Evolutionary conservation across 1,140 invertebrate species (phyloP).

Genomic region (Hypsibius dujardini): DNA sequence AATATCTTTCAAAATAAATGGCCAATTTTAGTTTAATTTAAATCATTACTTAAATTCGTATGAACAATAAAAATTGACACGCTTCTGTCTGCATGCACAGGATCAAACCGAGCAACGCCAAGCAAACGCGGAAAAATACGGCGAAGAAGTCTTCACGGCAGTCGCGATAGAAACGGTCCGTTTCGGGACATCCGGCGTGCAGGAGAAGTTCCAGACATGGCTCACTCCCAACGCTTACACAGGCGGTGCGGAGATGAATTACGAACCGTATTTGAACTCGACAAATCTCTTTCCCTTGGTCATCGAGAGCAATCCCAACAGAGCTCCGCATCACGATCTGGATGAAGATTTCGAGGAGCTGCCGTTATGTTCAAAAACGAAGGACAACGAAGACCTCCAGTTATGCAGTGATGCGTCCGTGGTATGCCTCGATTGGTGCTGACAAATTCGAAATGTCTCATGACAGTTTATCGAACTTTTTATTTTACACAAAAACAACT

Average conservation of each 20-base stretch:
- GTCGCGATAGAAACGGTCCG: background rate
- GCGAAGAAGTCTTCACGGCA: background rate
- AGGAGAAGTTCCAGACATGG: constrained; percentile 9
- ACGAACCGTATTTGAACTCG: background rate
- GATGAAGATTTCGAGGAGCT: background rate
- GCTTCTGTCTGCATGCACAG: too few relatives aligned
- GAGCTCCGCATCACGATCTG: constrained; percentile 1
- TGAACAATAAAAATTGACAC: too few relatives aligned
- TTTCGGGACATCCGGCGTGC: constrained; percentile 2
- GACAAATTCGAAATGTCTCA: too few relatives aligned
- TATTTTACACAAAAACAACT: too few relatives aligned
- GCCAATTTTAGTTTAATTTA: too few relatives aligned
- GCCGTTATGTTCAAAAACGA: background rate
- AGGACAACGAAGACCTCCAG: background rate
- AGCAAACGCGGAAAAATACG: background rate
- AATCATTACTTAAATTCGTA: too few relatives aligned
- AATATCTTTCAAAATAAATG: too few relatives aligned
- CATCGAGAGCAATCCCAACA: background rate
- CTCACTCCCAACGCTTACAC: constrained; percentile 3
- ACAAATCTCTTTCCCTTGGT: background rate
- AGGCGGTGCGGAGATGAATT: background rate
- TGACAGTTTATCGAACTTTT: too few relatives aligned
- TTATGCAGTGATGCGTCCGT: constrained; percentile 3
- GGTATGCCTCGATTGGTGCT: background rate
- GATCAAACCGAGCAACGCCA: background rate